These are phyloP conservation scores for Piprites chloris DNA, from an alignment of 2,113 vertebrate genomes.

Conservation along the genomic window DNA sequence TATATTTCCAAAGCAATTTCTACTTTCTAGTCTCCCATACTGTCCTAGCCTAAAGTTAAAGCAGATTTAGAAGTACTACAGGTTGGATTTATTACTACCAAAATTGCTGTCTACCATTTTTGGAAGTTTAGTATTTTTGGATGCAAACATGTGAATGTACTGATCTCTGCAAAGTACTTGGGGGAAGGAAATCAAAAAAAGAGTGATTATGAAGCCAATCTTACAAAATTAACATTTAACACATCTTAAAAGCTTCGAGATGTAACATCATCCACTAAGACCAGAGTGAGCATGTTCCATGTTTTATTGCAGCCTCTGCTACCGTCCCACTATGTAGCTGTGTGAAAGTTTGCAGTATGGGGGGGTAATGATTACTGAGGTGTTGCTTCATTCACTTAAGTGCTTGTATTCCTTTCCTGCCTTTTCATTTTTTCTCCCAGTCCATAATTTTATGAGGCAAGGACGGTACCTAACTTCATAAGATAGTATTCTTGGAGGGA, in stretches of 20 bases:
- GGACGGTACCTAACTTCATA: background rate
- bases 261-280: background rate
- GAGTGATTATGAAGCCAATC: background rate
- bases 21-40: background rate
- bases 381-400: background rate
- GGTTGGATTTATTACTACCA: background rate
- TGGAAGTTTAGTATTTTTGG: background rate
- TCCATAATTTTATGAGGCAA: background rate
- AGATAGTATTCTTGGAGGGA: background rate
- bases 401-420: background rate
- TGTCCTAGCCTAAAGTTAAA: background rate
- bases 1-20: background rate
- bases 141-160: background rate
- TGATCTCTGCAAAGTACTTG: background rate
- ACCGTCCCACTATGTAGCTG: background rate
- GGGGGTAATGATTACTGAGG: background rate
- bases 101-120: background rate
- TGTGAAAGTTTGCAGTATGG: background rate
- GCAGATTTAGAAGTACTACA: background rate
- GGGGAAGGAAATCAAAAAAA: background rate
- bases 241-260: background rate
- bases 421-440: background rate
- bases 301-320: background rate
- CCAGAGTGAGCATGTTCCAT: background rate
- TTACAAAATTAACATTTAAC: background rate